Evolutionary conservation across 2,113 vertebrate species (phyloP).

Genomic region (Halcyon malimbica): DNA sequence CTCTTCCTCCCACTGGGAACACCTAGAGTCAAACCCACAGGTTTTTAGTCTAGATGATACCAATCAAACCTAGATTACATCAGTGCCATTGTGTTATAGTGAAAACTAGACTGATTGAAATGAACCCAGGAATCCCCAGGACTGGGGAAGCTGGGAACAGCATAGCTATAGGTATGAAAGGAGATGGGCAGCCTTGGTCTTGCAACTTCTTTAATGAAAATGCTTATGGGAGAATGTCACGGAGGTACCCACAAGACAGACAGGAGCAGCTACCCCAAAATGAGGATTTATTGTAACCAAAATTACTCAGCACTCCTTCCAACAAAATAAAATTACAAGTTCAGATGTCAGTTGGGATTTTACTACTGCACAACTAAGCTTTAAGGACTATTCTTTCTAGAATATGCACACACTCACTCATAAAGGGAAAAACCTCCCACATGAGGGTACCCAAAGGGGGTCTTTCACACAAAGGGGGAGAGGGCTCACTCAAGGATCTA

Average conservation of each 20-base stretch:
- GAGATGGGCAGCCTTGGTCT: not conserved
- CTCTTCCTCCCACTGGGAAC: not conserved
- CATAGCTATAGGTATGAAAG: rapidly evolving
- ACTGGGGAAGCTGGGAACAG: not conserved
- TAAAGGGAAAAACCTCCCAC: not conserved
- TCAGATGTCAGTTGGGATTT: not conserved
- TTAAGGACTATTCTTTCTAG: too few species aligned
- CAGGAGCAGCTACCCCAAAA: not conserved
- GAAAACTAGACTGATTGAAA: not conserved
- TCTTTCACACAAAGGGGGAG: too few species aligned
- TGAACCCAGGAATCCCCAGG: not conserved
- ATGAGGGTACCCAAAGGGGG: not conserved
- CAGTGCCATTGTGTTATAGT: not conserved
- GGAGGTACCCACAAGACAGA: not conserved
- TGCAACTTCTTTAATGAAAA: not conserved
- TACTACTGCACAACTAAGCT: not conserved
- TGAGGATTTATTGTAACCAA: not conserved
- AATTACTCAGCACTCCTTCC: not conserved
- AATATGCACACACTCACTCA: not conserved
- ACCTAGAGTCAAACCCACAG: rapidly evolving
- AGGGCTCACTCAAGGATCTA: not conserved
- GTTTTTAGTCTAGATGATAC: not conserved
- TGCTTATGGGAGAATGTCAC: not conserved
- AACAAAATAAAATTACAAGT: not conserved
- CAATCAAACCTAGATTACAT: not conserved